Evolutionary conservation across 2,797 vertebrate genomes (phyloP), one percentile per base, ranked within the genome.

Genomic region (Echeneis naucrates): DNA sequence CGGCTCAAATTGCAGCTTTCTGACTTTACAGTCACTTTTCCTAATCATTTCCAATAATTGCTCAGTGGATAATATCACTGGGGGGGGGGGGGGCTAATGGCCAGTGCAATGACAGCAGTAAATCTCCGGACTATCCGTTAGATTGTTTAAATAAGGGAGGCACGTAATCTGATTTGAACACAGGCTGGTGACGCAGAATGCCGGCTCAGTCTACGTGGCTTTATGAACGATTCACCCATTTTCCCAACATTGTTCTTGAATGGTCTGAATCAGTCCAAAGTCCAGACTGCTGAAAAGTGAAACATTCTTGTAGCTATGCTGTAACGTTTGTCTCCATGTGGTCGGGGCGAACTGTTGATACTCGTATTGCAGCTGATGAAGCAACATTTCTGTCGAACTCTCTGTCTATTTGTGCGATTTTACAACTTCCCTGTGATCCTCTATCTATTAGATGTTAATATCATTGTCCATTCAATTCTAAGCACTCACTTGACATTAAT

Each of bases 151-250:
- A 80, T 60, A 56, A 78, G 78, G 47, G 72, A 75, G 60, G 52
- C 66, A 42, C 55, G n/a, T 82, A 85, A 87, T 88, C 14, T 23
- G 78, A 85, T 82, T 70, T 83, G 76, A 81, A 77, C 32, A 14
- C 16, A 11, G 51, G 47, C 76, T 56, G 75, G 79, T 87, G 88
- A 89, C 85, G 84, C 88, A 89, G 72, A 70, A 83, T 61, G 56
- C 53, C 32, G 60, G n/a, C 53, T 78, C 72, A 57, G 60, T 55
- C 68, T 63, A n/a, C 53, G 68, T 76, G 66, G 58, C 68, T 75
- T 74, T 40, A 21, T 8, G 13, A 48, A 60, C 58, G 44, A 63
- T 59, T 71, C 50, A 11, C 5, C 12, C 45, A 35, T 70, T 80
- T 77, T 17, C 3, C 33, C 9, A 40, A 24, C 53, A 24, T 42